Base-by-base conservation (phyloP, 2,113 vertebrate genomes). In the Collichthys lucidus region DNA sequence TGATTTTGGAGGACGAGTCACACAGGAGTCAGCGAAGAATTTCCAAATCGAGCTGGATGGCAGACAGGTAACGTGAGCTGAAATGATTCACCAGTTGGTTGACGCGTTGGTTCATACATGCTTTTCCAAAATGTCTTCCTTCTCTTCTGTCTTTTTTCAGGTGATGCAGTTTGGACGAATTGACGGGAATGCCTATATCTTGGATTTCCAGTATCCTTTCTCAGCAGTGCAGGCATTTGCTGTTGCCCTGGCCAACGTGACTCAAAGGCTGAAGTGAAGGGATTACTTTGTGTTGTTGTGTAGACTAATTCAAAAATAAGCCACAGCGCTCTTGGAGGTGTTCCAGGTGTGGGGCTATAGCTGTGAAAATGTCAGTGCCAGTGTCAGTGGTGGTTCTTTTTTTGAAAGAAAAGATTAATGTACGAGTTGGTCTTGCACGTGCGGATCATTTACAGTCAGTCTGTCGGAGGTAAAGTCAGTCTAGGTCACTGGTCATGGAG, bases 81-180 rank as follows among this genome's bases (percentile, higher is more conserved):
- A 3, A 59, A 47, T 5, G 55, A 16, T 49, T 14, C 1, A 53
- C 5, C 17, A 60, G 3, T 11, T 35, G 16, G 16, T 11, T 40
- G 24, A 26, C 55, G 11, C 55, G 49, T 83, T 74, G 19, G 0
- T 59, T 22, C n/a, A 40, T 42, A 6, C 29, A 26, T 78, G 26
- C 26, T 53, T 52, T 60, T 19, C n/a, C 74, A 4, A 83, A 44
- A 46, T 53, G 4, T 56, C 12, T 24, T 63, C 5, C 31, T 31
- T n/a, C 14, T 57, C 5, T 70, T 22, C 55, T 79, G 26, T 77
- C 20, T 74, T 16, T 40, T 63, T 89, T 53, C 79, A 99, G 98
- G 98, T 99, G 91, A 99, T 99, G 98, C 98, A 99, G 94, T 99
- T 99, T 88, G 98, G 98, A 65, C 95, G 98, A 87, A 99, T 99